Percentiles rank a stretch among this genome's conserved stretches.
Conservation (phyloP, 2,797 vertebrate genomes). For the Morus bassanus region DNA sequence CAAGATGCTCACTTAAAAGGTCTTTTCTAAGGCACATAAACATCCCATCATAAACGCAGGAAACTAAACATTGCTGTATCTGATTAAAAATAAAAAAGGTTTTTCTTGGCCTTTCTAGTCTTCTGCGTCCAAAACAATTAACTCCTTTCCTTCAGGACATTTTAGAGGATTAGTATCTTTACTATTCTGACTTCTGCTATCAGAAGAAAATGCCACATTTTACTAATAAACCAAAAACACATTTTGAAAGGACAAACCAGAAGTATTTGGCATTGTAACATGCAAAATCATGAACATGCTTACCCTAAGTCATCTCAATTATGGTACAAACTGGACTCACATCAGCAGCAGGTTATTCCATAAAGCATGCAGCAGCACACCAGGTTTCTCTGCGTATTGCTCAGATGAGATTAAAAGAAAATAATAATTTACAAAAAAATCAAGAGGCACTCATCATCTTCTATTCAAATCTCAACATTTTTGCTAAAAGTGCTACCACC, state of each 20-base stretch:
- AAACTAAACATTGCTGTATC: not conserved
- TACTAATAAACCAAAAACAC: not conserved
- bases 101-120: not conserved
- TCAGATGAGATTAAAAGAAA: not conserved
- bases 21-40: conserved; percentile 5
- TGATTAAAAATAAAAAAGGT: not conserved
- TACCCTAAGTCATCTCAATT: not conserved
- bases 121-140: not conserved
- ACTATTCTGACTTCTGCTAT: not conserved
- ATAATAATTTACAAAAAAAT: too few species aligned
- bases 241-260: not conserved
- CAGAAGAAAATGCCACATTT: not conserved
- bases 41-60: not conserved
- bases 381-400: not conserved
- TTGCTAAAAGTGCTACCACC: not conserved
- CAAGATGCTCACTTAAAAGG: not conserved
- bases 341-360: not conserved
- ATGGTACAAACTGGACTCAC: not conserved
- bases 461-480: not conserved
- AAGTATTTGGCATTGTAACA: not conserved
- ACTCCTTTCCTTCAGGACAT: not conserved
- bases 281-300: not conserved
- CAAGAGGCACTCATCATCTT: not conserved
- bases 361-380: not conserved
- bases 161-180: not conserved